phyloP scores from a whole-genome alignment of 2,888 invertebrate genomes.

The Abrostola triplasia region DNA sequence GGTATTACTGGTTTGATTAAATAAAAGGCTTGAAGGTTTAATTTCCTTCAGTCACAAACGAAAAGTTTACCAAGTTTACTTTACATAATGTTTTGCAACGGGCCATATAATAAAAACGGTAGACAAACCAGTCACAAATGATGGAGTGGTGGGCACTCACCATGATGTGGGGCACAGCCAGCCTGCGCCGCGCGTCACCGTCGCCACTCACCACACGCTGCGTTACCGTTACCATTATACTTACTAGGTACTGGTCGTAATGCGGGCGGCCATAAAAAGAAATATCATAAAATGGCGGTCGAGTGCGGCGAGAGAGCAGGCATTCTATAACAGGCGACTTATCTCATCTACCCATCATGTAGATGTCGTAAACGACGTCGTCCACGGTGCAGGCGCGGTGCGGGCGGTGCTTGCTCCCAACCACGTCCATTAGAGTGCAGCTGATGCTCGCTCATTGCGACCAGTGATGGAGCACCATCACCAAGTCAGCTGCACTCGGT shows the following conservation, averaged over 20 bases:
- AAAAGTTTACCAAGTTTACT: no score
- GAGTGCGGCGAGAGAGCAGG: conserved; percentile 12
- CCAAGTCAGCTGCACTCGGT: conserved; percentile 38
- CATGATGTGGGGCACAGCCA: conserved; percentile 12
- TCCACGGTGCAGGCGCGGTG: neutral
- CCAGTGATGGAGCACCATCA: conserved; percentile 8
- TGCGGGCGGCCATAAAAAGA: conserved; percentile 27
- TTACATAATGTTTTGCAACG: no score
- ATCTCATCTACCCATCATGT: conserved; percentile 17
- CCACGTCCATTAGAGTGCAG: conserved; percentile 17
- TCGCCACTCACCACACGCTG: neutral
- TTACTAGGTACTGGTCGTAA: conserved; percentile 12
- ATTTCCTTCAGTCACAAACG: no score
- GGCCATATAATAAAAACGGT: conserved; percentile 2
- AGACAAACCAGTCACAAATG: conserved; percentile 24
- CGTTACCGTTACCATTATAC: conserved; percentile 3
- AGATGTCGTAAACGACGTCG: conserved; percentile 15
- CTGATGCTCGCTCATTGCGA: conserved; percentile 6
- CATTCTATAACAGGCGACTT: conserved; percentile 11
- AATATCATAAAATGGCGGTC: conserved; percentile 8
- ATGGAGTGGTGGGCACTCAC: conserved; percentile 13
- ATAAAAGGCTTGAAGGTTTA: neutral
- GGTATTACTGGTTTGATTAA: neutral
- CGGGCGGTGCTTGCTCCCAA: conserved; percentile 4
- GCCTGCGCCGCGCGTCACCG: neutral